Conservation (phyloP, 2,888 invertebrate genomes). For the Drosophila nigritarsus region DNA sequence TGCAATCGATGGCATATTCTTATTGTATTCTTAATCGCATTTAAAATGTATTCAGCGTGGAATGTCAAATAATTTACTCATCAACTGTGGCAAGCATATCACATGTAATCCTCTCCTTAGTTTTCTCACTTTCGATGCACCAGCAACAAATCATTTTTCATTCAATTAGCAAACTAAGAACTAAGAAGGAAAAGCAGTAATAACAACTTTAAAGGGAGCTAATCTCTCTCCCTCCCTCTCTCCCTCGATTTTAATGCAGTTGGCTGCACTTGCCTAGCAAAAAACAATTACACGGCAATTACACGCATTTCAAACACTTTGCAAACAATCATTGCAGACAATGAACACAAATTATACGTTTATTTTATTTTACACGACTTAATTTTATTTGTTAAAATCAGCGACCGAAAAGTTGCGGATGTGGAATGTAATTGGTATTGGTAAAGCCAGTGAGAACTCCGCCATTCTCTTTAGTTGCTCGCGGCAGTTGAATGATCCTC, state of each 20-base stretch:
- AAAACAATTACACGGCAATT: neutral
- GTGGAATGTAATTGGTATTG: neutral
- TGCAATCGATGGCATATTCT: neutral
- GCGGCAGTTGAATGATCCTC: neutral
- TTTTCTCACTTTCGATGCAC: neutral
- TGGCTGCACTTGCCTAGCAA: neutral
- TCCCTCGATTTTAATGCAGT: neutral
- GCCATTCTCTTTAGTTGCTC: neutral
- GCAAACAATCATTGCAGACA: neutral
- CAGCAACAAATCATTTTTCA: neutral
- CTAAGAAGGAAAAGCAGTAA: neutral
- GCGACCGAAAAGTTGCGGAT: neutral
- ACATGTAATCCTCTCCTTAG: neutral
- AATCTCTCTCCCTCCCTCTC: neutral
- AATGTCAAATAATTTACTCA: neutral
- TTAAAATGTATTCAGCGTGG: neutral
- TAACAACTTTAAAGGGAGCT: neutral
- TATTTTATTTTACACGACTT: neutral
- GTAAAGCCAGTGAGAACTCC: neutral
- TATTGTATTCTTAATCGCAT: neutral
- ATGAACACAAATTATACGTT: neutral
- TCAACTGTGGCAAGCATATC: neutral
- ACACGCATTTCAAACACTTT: neutral
- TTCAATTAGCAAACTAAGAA: neutral
- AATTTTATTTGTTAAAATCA: neutral